Evolutionary conservation across 2,888 invertebrate species (phyloP).

Genomic region (Thereva nobilitata): DNA sequence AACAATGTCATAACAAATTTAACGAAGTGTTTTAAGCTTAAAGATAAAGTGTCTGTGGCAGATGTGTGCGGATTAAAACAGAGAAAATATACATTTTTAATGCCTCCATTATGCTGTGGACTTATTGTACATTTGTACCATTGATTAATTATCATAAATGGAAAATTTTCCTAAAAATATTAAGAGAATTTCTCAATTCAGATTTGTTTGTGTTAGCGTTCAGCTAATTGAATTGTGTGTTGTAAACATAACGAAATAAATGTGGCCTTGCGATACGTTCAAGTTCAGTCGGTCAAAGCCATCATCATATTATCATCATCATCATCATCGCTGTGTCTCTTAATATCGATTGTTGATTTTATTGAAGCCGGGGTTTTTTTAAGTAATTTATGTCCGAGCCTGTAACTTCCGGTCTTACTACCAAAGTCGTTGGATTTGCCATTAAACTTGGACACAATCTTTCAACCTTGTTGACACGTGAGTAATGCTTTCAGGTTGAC

Average conservation of each 20-base stretch:
- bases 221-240: constrained; percentile 6
- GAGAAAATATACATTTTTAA: too few species aligned
- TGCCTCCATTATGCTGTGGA: too few species aligned
- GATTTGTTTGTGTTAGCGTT: not conserved
- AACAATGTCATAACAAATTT: too few species aligned
- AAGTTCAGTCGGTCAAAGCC: not conserved
- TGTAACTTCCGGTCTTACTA: constrained; percentile 13
- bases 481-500: not conserved
- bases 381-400: constrained; percentile 20
- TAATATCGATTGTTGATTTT: constrained; percentile 3
- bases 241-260: not conserved
- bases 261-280: not conserved
- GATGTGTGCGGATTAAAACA: too few species aligned
- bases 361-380: not conserved
- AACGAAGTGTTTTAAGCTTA: too few species aligned
- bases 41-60: too few species aligned
- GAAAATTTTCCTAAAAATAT: too few species aligned
- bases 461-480: constrained; percentile 8
- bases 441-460: constrained; percentile 29
- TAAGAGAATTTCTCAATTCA: constrained; percentile 7
- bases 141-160: too few species aligned
- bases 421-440: constrained; percentile 19
- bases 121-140: too few species aligned
- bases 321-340: not conserved
- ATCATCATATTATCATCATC: too few species aligned